phyloP scores from a whole-genome alignment of 2,113 vertebrate species.

The Opisthocomus hoazin region DNA sequence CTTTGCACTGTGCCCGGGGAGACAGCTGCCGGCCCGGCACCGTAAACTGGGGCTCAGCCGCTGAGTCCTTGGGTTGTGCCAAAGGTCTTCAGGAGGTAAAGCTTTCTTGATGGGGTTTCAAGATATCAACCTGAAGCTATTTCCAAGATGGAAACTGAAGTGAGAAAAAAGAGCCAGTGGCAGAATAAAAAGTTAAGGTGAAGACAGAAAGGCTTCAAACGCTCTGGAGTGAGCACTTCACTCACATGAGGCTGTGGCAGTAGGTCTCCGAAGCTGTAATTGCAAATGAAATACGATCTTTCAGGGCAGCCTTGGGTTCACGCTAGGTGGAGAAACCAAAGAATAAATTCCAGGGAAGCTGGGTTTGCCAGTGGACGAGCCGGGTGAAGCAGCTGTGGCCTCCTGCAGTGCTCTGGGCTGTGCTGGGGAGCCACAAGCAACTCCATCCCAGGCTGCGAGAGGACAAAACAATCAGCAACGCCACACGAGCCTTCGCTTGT shows the following conservation, averaged over 20 bases:
- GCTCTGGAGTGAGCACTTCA: background rate
- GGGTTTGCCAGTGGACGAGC: background rate
- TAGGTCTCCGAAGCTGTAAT: background rate
- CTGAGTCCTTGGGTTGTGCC: background rate
- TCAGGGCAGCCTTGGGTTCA: background rate
- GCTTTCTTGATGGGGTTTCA: background rate
- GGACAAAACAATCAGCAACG: background rate
- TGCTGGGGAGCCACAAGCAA: background rate
- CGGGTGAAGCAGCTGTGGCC: background rate
- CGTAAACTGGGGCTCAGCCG: background rate
- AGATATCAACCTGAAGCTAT: background rate
- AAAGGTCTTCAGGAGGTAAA: background rate
- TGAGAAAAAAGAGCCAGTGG: background rate
- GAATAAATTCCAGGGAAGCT: background rate
- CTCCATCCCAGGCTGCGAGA: accelerated
- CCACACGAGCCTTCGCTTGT: background rate
- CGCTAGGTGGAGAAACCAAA: background rate
- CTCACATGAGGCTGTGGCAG: background rate
- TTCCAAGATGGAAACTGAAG: background rate
- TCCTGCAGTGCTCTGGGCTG: background rate
- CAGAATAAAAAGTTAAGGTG: background rate
- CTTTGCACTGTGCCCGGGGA: too few relatives aligned
- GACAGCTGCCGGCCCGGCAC: accelerated
- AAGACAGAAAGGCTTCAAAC: background rate
- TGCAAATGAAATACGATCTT: background rate